These are phyloP conservation scores for Ectropis crepuscularia DNA, from an alignment of 2,888 invertebrate genomes.

Conservation along the genomic window DNA sequence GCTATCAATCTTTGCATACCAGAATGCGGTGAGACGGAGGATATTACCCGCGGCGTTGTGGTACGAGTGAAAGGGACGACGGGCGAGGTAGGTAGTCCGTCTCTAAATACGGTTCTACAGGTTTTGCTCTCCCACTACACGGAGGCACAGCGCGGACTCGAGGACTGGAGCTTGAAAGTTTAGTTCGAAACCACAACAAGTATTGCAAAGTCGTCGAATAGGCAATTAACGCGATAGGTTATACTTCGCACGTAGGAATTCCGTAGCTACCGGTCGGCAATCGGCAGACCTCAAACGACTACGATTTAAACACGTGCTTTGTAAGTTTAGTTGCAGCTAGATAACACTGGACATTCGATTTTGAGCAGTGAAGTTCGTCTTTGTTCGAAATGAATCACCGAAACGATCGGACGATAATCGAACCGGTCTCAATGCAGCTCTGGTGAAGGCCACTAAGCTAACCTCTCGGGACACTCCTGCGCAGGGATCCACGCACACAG, in stretches of 20 bases:
- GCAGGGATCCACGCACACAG: slow-evolving; percentile 67
- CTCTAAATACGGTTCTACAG: slow-evolving; percentile 82
- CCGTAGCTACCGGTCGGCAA: slow-evolving; percentile 40
- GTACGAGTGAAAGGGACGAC: slow-evolving; percentile 76
- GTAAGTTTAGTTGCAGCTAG: slow-evolving; percentile 4
- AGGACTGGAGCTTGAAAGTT: slow-evolving; percentile 78
- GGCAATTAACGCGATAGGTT: slow-evolving; percentile 38
- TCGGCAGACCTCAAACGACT: slow-evolving; percentile 16
- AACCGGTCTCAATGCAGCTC: slow-evolving; percentile 77
- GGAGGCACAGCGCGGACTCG: slow-evolving; percentile 78
- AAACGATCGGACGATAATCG: slow-evolving; percentile 53
- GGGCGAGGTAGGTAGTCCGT: slow-evolving; percentile 73
- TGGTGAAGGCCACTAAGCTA: slow-evolving; percentile 81
- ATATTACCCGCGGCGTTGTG: slow-evolving; percentile 53
- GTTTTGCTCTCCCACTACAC: slow-evolving; percentile 84
- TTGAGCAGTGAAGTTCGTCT: slow-evolving; percentile 8
- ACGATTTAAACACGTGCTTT: slow-evolving; percentile 41
- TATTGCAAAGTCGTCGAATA: slow-evolving; percentile 60
- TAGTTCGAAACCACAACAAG: slow-evolving; percentile 71
- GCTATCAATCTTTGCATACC: slow-evolving; percentile 85
- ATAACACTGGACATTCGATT: slow-evolving; percentile 1
- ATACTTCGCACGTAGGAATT: slow-evolving; percentile 35
- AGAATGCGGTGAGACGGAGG: slow-evolving; percentile 78
- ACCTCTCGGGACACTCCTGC: slow-evolving; percentile 75
- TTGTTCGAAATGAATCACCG: slow-evolving; percentile 25